phyloP scores from a whole-genome alignment of 2,113 vertebrate genomes.

The Steatornis caripensis region DNA sequence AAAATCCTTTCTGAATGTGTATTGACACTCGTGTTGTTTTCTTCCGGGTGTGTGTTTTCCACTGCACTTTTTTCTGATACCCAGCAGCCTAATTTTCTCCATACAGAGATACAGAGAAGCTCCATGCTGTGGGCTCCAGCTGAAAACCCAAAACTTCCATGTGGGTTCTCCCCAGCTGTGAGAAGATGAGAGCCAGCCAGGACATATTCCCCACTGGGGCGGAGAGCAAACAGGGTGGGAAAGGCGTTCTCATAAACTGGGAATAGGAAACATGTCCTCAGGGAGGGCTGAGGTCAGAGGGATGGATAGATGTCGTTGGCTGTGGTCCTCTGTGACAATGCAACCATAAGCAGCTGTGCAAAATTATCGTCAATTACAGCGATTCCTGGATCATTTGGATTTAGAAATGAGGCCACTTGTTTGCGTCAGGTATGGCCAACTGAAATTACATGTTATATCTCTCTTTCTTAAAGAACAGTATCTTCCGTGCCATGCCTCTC shows the following conservation, averaged over 20 bases:
- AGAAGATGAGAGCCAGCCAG: neutral
- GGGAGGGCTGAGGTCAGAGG: neutral
- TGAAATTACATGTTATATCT: neutral
- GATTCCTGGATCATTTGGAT: neutral
- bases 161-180: rapidly evolving
- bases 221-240: neutral
- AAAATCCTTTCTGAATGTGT: neutral
- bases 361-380: neutral
- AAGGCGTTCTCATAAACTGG: neutral
- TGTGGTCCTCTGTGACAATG: neutral
- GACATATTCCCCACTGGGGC: rapidly evolving
- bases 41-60: neutral
- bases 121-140: neutral
- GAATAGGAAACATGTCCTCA: neutral
- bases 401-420: neutral
- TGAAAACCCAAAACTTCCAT: neutral
- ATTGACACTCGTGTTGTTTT: neutral
- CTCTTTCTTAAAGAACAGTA: neutral
- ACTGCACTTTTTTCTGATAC: neutral
- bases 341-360: neutral
- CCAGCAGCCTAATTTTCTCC: neutral
- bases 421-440: neutral
- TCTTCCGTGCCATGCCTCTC: neutral
- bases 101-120: neutral
- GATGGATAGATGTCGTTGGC: rapidly evolving